These are phyloP conservation scores for Dinocampus coccinellae DNA, from an alignment of 2,888 invertebrate genomes.

Conservation along the genomic window DNA sequence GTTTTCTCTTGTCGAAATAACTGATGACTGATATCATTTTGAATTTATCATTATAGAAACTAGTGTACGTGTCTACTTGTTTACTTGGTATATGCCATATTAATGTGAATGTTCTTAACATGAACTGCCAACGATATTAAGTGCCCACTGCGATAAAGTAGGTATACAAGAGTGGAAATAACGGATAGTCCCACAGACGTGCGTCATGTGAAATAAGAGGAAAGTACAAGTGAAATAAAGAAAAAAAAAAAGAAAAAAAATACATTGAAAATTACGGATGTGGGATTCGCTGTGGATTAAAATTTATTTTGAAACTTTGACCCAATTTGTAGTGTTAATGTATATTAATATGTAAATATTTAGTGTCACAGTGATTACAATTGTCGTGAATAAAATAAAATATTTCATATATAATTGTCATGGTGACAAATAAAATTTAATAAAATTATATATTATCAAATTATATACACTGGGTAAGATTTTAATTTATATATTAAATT, in stretches of 20 bases:
- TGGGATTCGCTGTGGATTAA: background rate
- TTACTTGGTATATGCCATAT: background rate
- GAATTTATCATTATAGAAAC: background rate
- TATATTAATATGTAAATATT: slow-evolving; percentile 5
- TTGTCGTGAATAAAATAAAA: background rate
- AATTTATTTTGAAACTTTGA: slow-evolving; percentile 24
- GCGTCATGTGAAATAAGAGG: background rate
- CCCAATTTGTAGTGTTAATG: slow-evolving; percentile 14
- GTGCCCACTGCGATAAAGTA: background rate
- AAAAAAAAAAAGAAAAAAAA: no score
- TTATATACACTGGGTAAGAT: background rate
- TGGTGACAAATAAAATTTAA: background rate
- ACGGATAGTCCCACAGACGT: background rate
- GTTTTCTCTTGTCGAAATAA: no score
- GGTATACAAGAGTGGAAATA: background rate
- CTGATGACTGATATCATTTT: no score
- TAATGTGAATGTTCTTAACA: background rate
- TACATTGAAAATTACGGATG: no score
- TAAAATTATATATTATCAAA: no score
- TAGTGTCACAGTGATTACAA: slow-evolving; percentile 2
- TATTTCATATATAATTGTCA: background rate
- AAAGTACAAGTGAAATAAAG: slow-evolving; percentile 15
- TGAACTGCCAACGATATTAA: background rate
- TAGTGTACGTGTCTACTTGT: background rate
- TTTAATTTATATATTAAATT: background rate